Evolutionary conservation across 2,797 vertebrate species (phyloP).

Genomic region (Etheostoma nigrum): DNA sequence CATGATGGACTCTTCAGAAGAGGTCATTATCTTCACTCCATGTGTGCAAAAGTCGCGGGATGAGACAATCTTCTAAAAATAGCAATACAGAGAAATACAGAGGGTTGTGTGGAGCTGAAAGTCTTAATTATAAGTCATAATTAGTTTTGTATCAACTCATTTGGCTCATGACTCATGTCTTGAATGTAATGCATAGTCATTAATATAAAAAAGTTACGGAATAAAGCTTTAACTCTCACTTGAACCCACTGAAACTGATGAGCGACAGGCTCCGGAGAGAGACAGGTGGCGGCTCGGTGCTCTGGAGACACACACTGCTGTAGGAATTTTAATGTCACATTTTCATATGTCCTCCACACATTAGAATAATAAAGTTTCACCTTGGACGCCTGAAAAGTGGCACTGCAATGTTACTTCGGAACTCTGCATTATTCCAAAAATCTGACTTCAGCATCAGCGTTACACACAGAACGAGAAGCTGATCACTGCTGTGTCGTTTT

Average conservation of each 20-base stretch:
- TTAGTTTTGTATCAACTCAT: no score
- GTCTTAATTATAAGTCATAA: no score
- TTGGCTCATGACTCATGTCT: no score
- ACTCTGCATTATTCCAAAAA: constrained; percentile 18
- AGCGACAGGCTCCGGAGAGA: constrained; percentile 27
- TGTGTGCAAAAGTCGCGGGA: no score
- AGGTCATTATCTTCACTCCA: no score
- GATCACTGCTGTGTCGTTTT: constrained; percentile 48
- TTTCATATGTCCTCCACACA: constrained; percentile 31
- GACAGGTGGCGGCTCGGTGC: constrained; percentile 38
- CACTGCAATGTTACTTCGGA: constrained; percentile 4
- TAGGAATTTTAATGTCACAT: constrained; percentile 59
- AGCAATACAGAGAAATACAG: no score
- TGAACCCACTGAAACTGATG: constrained; percentile 29
- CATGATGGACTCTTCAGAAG: no score
- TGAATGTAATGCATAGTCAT: no score
- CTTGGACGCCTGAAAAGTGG: constrained; percentile 40
- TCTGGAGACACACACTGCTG: constrained; percentile 24
- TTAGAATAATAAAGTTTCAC: constrained; percentile 51
- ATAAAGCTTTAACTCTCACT: neutral
- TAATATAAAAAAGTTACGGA: no score
- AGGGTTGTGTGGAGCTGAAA: no score
- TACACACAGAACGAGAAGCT: constrained; percentile 40
- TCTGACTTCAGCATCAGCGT: constrained; percentile 10
- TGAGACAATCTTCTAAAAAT: no score